phyloP scores from a whole-genome alignment of 2,113 vertebrate genomes.

The Gymnobelideus leadbeateri region DNA sequence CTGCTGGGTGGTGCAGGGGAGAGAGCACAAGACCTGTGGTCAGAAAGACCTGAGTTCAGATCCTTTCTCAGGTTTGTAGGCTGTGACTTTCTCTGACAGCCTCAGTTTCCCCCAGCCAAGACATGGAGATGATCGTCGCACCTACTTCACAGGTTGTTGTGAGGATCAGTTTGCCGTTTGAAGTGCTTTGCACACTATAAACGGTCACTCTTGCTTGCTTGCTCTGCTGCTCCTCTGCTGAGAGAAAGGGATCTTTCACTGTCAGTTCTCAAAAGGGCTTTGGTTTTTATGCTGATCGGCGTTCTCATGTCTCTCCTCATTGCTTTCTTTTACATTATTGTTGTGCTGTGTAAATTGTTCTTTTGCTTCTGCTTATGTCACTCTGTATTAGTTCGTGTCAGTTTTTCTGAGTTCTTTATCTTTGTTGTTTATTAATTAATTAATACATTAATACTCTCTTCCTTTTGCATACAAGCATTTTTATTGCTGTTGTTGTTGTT shows the following conservation, averaged over 20 bases:
- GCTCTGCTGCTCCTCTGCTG: neutral
- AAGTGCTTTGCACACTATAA: neutral
- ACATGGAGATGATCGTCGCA: neutral
- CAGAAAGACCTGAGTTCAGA: neutral
- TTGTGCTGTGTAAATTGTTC: neutral
- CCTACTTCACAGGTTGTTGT: neutral
- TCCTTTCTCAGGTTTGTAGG: neutral
- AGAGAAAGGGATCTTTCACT: neutral
- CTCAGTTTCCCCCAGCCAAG: neutral
- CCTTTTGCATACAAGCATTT: neutral
- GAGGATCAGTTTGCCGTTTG: neutral
- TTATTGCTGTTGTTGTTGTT: too few relatives aligned
- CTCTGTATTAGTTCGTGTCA: neutral
- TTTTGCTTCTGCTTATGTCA: neutral
- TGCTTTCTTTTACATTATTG: neutral
- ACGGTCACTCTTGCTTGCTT: neutral
- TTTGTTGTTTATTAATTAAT: too few relatives aligned
- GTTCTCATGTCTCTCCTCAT: neutral
- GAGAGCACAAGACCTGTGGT: neutral
- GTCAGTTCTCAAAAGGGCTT: neutral
- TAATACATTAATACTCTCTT: neutral
- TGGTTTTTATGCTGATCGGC: neutral
- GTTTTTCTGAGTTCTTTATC: neutral
- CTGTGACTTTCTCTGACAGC: neutral
- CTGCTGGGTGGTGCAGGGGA: neutral